Evolutionary conservation across 2,888 invertebrate genomes (phyloP).

Genomic region (Julus scandinavius): DNA sequence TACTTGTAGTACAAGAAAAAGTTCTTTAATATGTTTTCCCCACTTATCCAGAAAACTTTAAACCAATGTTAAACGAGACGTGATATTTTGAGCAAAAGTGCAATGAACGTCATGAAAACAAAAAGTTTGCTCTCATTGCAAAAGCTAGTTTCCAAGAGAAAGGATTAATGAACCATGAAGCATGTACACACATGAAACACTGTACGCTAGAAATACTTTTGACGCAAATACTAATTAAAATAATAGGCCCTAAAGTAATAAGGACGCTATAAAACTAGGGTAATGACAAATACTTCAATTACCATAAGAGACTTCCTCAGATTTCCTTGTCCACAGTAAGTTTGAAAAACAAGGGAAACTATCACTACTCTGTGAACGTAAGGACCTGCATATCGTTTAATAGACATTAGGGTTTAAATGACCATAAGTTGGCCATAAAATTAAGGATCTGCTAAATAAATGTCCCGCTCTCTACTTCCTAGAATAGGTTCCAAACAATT

Average conservation of each 20-base stretch:
- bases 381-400: background rate
- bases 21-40: too few relatives aligned
- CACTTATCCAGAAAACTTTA: background rate
- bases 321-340: background rate
- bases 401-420: conserved; percentile 36
- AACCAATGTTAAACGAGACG: background rate
- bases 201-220: background rate
- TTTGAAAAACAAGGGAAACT: background rate
- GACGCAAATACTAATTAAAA: conserved; percentile 38
- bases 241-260: conserved; percentile 40
- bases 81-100: background rate
- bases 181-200: conserved; percentile 10
- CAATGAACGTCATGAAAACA: background rate
- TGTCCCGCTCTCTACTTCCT: background rate
- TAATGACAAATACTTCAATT: conserved; percentile 46
- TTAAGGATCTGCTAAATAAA: conserved; percentile 31
- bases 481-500: conserved; percentile 23
- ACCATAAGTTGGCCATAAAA: conserved; percentile 22
- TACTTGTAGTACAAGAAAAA: too few relatives aligned
- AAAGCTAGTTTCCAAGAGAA: background rate
- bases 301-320: conserved; percentile 40
- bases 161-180: conserved; percentile 23
- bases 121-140: background rate
- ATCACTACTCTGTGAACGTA: background rate
- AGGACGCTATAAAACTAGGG: conserved; percentile 32